These are phyloP conservation scores for Ophioninae sp. DNA, from an alignment of 2,888 invertebrate species.

Conservation along the genomic window DNA sequence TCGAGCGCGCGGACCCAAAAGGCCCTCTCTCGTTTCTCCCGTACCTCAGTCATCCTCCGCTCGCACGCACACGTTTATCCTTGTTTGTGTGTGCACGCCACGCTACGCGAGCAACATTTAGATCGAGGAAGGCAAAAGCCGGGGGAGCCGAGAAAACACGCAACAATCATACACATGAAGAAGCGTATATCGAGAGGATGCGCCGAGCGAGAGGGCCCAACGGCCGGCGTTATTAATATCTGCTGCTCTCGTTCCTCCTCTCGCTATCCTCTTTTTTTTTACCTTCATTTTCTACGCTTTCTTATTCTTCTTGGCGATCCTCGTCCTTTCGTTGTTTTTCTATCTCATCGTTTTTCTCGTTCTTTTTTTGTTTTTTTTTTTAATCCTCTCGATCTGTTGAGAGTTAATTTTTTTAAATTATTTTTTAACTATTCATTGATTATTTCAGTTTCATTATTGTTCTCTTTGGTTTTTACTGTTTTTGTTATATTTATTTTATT, in stretches of 20 bases:
- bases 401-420: too few species aligned
- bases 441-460: too few species aligned
- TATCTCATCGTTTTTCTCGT: background rate
- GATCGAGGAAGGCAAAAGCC: constrained; percentile 72
- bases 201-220: constrained; percentile 29
- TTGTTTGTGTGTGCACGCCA: constrained; percentile 70
- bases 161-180: constrained; percentile 69
- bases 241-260: constrained; percentile 71
- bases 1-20: constrained; percentile 41
- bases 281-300: constrained; percentile 28
- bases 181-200: constrained; percentile 25
- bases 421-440: too few species aligned
- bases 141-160: constrained; percentile 69
- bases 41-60: constrained; percentile 60
- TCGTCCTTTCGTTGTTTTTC: constrained; percentile 33
- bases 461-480: too few species aligned
- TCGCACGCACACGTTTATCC: constrained; percentile 65
- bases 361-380: background rate
- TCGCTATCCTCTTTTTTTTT: constrained; percentile 42
- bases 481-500: too few species aligned
- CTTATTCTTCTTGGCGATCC: constrained; percentile 21
- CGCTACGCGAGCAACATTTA: constrained; percentile 77
- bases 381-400: background rate
- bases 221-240: constrained; percentile 74
- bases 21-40: constrained; percentile 60